Percentiles rank a stretch among this genome's conserved stretches.
These are phyloP conservation scores for Carassius carassius DNA, from an alignment of 2,113 vertebrate genomes.

Conservation along the genomic window DNA sequence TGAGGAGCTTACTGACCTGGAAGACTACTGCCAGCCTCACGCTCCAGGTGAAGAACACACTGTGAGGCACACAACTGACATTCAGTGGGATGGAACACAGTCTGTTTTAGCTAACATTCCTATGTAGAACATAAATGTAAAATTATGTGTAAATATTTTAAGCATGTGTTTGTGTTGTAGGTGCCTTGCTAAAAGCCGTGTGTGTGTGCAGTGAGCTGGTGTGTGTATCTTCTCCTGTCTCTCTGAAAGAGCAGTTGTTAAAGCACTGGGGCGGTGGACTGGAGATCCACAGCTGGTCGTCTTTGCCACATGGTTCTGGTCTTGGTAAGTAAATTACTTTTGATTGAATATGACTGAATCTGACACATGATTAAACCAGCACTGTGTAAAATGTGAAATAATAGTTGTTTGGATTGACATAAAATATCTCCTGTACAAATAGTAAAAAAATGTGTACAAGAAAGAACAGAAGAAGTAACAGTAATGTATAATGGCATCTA, in stretches of 20 bases:
- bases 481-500: too few relatives aligned
- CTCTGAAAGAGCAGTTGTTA: constrained; percentile 82
- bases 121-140: neutral
- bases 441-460: too few relatives aligned
- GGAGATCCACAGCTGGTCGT: constrained; percentile 92
- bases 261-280: constrained; percentile 82
- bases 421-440: too few relatives aligned
- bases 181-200: constrained; percentile 90
- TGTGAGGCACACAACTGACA: neutral
- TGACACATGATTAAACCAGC: too few relatives aligned
- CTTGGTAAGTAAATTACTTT: constrained; percentile 76
- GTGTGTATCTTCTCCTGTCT: constrained; percentile 70
- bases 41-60: constrained; percentile 79
- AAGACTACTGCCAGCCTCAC: constrained; percentile 89
- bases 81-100: neutral
- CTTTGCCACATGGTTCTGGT: constrained; percentile 90
- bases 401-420: neutral
- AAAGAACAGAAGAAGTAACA: too few relatives aligned
- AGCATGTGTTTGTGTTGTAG: constrained; percentile 73
- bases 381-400: too few relatives aligned
- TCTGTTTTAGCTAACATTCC: neutral
- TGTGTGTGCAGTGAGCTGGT: constrained; percentile 87
- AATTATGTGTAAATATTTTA: neutral
- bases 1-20: constrained; percentile 77
- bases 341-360: neutral